Conservation (phyloP, 1,140 invertebrate species). For the Formica selysi region DNA sequence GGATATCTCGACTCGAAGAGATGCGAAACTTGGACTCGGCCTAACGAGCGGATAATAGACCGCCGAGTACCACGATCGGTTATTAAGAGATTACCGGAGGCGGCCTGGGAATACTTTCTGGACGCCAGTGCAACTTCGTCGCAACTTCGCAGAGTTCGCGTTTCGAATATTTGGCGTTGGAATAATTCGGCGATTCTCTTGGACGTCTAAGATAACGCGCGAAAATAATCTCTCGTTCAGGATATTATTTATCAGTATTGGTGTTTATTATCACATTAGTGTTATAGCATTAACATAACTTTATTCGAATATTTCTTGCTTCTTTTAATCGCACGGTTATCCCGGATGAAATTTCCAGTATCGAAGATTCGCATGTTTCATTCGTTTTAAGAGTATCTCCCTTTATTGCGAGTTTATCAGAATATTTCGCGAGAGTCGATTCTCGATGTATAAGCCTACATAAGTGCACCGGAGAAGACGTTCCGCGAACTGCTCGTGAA, state of each 20-base stretch:
- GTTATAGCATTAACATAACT: not conserved
- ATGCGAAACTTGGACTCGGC: slow-evolving; percentile 36
- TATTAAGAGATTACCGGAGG: slow-evolving; percentile 29
- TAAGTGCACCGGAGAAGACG: slow-evolving; percentile 30
- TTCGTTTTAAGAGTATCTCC: slow-evolving; percentile 6
- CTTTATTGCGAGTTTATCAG: slow-evolving; percentile 25
- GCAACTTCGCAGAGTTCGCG: not conserved
- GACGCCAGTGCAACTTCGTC: not conserved
- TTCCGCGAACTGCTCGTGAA: slow-evolving; percentile 59
- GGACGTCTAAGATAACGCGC: not conserved
- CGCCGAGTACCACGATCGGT: slow-evolving; percentile 32
- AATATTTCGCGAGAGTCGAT: slow-evolving; percentile 25
- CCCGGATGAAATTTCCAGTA: not conserved
- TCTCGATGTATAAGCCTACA: not conserved
- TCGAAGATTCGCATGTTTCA: not conserved
- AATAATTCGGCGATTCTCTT: not conserved
- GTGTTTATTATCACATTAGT: too few relatives aligned
- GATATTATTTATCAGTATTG: not conserved
- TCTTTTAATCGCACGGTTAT: not conserved
- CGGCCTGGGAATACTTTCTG: not conserved
- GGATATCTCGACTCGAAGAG: slow-evolving; percentile 12
- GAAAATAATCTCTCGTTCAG: not conserved
- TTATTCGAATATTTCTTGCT: not conserved
- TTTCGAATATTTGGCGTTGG: not conserved
- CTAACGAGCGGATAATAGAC: slow-evolving; percentile 46